Base-by-base conservation (phyloP, 2,797 vertebrate genomes). In the Benthosema pterotum region DNA sequence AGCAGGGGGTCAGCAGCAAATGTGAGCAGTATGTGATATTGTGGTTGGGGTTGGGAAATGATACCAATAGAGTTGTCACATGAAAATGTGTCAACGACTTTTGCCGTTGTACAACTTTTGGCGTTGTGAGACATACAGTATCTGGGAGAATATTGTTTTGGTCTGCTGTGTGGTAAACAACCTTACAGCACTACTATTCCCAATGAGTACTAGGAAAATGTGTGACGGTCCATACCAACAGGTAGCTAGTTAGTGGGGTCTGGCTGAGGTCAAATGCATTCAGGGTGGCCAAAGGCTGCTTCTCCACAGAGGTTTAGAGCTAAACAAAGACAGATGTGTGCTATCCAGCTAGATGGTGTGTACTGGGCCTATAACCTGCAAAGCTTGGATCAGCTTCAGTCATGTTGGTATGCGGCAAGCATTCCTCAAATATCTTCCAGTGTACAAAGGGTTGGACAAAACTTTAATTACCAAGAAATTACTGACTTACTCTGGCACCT, bases 261-360 rank as follows among this genome's bases (percentile, higher is more conserved):
- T 52, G 3, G 38, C 50, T 16, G 25, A 63, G 58, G 63, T 12
- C 55, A 51, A 14, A 38, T 65, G 28, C 43, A 52, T 57, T 61
- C 63, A 25, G 42, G 28, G 19, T 11, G 9, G 42, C 56, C 52
- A 54, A 58, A 63, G 63, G 19, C 45, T 65, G 59, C 73, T 74
- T 80, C 57, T 69, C 32, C 58, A 57, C 50, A 47, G 16, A 49
- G 16, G 71, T 60, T 67, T 28, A 63, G 22, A 47, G 32, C 64
- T 67, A 62, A 84, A 79, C 74, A 82, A 85, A 78, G 67, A 76
- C 65, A 69, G 70, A 68, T 49, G 71, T 19, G 19, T 48, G 57
- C n/a, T 46, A 46, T 13, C 49, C 73, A 42, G 67, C 69, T 18
- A 63, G 16, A 58, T 48, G 53, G 64, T 61, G 52, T 55, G 45